Evolutionary conservation across 2,888 invertebrate species (phyloP).

Genomic region (Heliconius hortense): DNA sequence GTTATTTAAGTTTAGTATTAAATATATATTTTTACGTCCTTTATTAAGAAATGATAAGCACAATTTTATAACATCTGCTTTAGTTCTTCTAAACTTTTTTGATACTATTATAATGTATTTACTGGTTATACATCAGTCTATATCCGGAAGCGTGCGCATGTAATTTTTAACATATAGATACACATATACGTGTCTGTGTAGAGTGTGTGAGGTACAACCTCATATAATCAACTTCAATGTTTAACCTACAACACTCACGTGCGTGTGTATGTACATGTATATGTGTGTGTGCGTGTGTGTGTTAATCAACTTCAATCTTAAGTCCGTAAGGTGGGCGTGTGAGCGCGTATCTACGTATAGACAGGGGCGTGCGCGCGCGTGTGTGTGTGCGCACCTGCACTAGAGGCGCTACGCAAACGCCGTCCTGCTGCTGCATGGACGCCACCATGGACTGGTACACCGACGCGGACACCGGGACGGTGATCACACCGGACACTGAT

Average conservation of each 20-base stretch:
- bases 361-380: neutral
- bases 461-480: conserved; percentile 95
- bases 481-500: conserved; percentile 95
- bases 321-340: conserved; percentile 37
- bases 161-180: neutral
- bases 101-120: too few relatives aligned
- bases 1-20: too few relatives aligned
- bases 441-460: conserved; percentile 98
- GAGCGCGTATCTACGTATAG: conserved; percentile 3
- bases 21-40: too few relatives aligned
- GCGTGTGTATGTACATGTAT: neutral
- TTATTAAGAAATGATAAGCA: too few relatives aligned
- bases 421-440: conserved; percentile 92
- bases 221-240: neutral
- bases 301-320: conserved; percentile 29
- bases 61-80: neutral
- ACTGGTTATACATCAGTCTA: neutral
- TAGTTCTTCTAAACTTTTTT: neutral
- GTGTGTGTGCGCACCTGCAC: conserved; percentile 83
- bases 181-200: neutral
- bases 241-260: neutral
- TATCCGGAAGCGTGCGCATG: neutral
- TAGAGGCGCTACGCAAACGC: conserved; percentile 92
- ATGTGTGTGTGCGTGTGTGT: neutral
- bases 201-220: neutral